Percentiles rank a stretch among this genome's conserved stretches.
phyloP scores from a whole-genome alignment of 2,797 vertebrate species.

The Pampus argenteus region DNA sequence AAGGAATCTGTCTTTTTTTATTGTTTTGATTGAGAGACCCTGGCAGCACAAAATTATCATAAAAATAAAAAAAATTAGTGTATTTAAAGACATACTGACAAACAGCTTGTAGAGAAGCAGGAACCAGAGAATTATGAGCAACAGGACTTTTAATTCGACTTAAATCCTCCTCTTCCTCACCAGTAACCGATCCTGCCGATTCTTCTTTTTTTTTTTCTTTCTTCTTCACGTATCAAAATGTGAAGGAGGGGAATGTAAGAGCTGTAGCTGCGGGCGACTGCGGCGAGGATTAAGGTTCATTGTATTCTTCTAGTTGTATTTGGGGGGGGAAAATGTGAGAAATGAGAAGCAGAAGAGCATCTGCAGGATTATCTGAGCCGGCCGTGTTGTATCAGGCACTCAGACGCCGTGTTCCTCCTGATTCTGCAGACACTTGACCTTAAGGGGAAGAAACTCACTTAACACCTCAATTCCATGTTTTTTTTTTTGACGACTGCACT shows the following conservation, averaged over 20 bases:
- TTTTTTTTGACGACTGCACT: constrained; percentile 27
- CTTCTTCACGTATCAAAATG: constrained; percentile 40
- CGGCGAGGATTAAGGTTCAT: constrained; percentile 64
- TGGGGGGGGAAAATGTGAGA: constrained; percentile 49
- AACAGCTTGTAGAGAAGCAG: too few species aligned
- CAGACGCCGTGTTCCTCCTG: constrained; percentile 35
- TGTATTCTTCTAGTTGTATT: constrained; percentile 41
- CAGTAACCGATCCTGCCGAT: constrained; percentile 50
- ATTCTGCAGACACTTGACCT: constrained; percentile 67
- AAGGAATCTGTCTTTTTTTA: too few species aligned
- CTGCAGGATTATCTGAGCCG: constrained; percentile 65
- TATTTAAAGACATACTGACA: too few species aligned
- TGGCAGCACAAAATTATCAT: too few species aligned
- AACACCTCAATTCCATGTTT: constrained; percentile 50
- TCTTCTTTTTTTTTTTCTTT: constrained; percentile 1
- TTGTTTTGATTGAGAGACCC: too few species aligned
- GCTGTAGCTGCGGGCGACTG: constrained; percentile 45
- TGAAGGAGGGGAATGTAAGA: constrained; percentile 55
- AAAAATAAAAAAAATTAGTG: too few species aligned
- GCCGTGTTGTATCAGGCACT: constrained; percentile 39
- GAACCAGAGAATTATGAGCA: too few species aligned
- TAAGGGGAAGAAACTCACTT: constrained; percentile 31
- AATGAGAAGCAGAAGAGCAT: constrained; percentile 50
- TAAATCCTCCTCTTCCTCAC: constrained; percentile 41
- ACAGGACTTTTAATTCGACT: constrained; percentile 45